phyloP scores from a whole-genome alignment of 2,888 invertebrate genomes.

The Smittia sp. region DNA sequence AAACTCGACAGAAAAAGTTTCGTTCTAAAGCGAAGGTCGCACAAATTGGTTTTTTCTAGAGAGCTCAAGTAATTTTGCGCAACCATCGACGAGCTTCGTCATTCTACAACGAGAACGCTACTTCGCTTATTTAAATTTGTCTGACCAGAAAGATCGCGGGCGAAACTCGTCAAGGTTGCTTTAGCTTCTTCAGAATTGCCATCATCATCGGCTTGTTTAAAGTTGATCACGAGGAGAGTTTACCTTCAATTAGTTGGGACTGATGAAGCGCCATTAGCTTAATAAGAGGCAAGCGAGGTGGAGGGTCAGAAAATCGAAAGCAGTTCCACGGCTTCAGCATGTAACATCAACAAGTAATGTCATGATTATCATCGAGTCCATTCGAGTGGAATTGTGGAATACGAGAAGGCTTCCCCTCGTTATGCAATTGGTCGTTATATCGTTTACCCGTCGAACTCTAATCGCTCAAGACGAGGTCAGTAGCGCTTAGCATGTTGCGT shows the following conservation, averaged over 20 bases:
- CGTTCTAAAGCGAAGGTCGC: neutral
- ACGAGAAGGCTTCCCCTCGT: neutral
- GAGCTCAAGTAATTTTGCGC: neutral
- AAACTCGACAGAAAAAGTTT: neutral
- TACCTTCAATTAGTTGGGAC: constrained; percentile 7
- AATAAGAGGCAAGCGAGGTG: neutral
- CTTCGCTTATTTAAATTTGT: neutral
- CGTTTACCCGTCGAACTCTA: neutral
- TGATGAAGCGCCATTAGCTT: neutral
- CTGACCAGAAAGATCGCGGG: neutral
- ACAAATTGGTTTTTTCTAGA: neutral
- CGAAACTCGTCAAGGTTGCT: neutral
- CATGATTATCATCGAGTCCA: neutral
- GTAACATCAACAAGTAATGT: neutral
- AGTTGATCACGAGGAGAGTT: neutral
- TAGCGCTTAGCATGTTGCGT: neutral
- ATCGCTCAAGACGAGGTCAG: neutral
- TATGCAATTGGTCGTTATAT: neutral
- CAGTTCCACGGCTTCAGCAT: neutral
- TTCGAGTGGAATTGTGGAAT: neutral
- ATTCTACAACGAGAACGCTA: neutral
- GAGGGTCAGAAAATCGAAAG: neutral
- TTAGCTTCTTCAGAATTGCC: neutral
- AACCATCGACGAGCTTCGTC: neutral
- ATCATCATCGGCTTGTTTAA: neutral